Percentiles rank a stretch among this genome's conserved stretches.
These are phyloP conservation scores for Mus musculus DNA, from an alignment of 2,113 vertebrate genomes.

Conservation along the genomic window GRCm39 chr10:19237001-19237500, in stretches of 20 bases:
- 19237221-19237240: neutral
- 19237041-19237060: accelerated
- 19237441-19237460: accelerated
- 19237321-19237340: accelerated
- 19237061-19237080: accelerated
- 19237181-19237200: too few relatives aligned
- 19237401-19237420: neutral
- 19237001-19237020: accelerated
- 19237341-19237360: neutral
- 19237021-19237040: neutral
- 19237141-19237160: too few relatives aligned
- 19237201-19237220: neutral
- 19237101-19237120: neutral
- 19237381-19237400: neutral
- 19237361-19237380: neutral
- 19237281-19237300: too few relatives aligned
- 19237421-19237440: too few relatives aligned
- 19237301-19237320: accelerated
- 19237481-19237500: too few relatives aligned
- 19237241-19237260: too few relatives aligned
- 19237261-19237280: neutral
- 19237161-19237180: neutral
- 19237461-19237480: too few relatives aligned
- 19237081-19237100: too few relatives aligned
- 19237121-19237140: neutral